phyloP scores from a whole-genome alignment of 2,113 vertebrate species.

The Cryptomyrus ogoouensis region DNA sequence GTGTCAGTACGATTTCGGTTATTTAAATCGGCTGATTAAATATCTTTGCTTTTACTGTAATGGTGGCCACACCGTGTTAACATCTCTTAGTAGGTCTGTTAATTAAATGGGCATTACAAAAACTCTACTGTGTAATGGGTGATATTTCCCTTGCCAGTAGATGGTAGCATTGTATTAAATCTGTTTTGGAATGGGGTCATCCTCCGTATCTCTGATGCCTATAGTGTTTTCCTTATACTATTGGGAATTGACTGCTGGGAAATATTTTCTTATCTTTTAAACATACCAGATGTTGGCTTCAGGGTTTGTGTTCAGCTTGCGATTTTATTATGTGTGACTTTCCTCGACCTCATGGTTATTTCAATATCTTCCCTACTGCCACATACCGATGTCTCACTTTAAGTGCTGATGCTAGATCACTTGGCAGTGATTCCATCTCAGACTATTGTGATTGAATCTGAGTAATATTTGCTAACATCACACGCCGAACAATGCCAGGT shows the following conservation, averaged over 20 bases:
- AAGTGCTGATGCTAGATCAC: background rate
- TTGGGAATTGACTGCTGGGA: background rate
- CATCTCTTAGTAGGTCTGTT: background rate
- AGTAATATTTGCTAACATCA: background rate
- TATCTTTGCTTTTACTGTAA: background rate
- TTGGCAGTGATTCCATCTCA: background rate
- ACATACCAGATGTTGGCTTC: background rate
- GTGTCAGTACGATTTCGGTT: background rate
- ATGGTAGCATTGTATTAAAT: background rate
- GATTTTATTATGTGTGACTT: background rate
- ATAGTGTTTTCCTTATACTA: background rate
- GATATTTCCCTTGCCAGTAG: background rate
- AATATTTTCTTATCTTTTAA: background rate
- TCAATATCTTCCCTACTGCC: background rate
- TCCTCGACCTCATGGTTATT: background rate
- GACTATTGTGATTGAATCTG: background rate
- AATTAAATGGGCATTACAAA: background rate
- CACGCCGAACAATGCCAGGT: background rate
- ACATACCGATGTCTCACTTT: background rate
- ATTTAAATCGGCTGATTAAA: background rate
- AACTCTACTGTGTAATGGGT: background rate
- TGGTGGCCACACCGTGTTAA: background rate
- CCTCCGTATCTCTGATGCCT: background rate
- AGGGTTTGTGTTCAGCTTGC: background rate
- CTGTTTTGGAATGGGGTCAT: background rate